A percentile compares a stretch with the other conserved stretches of the same genome.
These are phyloP conservation scores for Junonia oenone DNA, from an alignment of 2,888 invertebrate genomes.

Conservation along the genomic window DNA sequence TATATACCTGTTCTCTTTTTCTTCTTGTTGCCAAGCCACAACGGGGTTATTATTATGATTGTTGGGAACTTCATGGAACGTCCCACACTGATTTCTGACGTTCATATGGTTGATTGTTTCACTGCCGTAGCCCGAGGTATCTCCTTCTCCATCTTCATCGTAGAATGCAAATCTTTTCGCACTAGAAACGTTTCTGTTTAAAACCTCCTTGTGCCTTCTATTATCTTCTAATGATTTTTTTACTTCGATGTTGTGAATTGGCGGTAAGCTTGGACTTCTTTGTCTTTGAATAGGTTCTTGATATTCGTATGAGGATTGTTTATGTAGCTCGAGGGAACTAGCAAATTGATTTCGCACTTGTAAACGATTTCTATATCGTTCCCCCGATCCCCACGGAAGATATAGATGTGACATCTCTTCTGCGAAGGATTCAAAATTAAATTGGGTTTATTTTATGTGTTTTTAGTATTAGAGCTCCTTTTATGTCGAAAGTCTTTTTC, in stretches of 20 bases:
- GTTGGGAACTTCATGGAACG: constrained; percentile 40
- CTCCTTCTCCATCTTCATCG: constrained; percentile 82
- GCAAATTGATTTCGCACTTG: constrained; percentile 71
- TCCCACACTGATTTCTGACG: constrained; percentile 42
- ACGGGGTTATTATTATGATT: constrained; percentile 46
- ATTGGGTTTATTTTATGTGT: constrained; percentile 12
- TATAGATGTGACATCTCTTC: constrained; percentile 90
- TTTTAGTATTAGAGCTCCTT: constrained; percentile 14
- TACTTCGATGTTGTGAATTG: constrained; percentile 73
- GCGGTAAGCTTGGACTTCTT: constrained; percentile 84
- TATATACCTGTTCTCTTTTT: constrained; percentile 63
- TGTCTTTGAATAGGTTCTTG: constrained; percentile 66
- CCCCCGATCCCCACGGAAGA: constrained; percentile 86
- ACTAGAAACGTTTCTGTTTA: constrained; percentile 64
- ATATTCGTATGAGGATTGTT: constrained; percentile 65
- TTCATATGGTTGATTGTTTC: constrained; percentile 82
- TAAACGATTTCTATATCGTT: constrained; percentile 61
- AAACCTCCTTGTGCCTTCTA: constrained; percentile 45
- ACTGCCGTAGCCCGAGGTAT: constrained; percentile 91
- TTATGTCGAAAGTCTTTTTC: constrained; percentile 41
- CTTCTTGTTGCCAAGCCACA: constrained; percentile 68
- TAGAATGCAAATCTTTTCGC: constrained; percentile 70
- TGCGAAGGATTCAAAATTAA: constrained; percentile 56
- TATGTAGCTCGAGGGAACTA: constrained; percentile 67
- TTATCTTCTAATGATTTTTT: constrained; percentile 51